phyloP scores from a whole-genome alignment of 2,113 vertebrate genomes.

The Triplophysa rosa region DNA sequence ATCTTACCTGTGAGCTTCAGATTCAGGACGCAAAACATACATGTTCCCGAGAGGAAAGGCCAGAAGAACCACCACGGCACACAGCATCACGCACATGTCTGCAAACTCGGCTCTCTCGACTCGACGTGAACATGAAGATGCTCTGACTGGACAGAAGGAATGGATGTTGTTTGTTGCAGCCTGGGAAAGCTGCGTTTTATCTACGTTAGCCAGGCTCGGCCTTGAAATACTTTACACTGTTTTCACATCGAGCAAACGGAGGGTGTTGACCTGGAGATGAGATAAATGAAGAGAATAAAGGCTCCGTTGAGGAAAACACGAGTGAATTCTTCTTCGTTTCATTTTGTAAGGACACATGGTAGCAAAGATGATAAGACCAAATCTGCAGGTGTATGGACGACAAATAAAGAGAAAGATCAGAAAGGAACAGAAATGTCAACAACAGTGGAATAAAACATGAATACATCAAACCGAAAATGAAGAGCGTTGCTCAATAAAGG shows the following conservation, averaged over 20 bases:
- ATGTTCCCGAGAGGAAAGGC: constrained; percentile 56
- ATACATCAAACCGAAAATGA: too few relatives aligned
- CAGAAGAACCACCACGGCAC: constrained; percentile 53
- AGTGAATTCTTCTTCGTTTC: not conserved
- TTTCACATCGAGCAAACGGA: constrained; percentile 67
- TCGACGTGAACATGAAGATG: not conserved
- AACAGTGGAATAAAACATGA: not conserved
- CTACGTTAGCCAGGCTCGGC: constrained; percentile 64
- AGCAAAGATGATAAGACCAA: not conserved
- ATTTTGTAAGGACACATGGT: not conserved
- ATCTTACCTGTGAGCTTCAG: constrained; percentile 60
- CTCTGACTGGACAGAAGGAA: not conserved
- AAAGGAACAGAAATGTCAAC: not conserved
- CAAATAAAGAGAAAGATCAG: not conserved
- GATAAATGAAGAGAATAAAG: constrained; percentile 30
- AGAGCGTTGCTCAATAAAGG: too few relatives aligned
- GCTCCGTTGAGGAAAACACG: constrained; percentile 19
- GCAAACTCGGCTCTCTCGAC: not conserved
- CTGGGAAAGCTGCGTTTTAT: constrained; percentile 77
- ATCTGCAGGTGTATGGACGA: not conserved
- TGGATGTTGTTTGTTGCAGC: constrained; percentile 60
- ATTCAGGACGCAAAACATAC: constrained; percentile 59
- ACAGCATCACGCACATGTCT: constrained; percentile 24
- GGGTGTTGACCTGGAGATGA: constrained; percentile 56
- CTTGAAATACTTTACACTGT: constrained; percentile 78